These are phyloP conservation scores for Decapterus maruadsi DNA, from an alignment of 2,797 vertebrate genomes.

Conservation along the genomic window DNA sequence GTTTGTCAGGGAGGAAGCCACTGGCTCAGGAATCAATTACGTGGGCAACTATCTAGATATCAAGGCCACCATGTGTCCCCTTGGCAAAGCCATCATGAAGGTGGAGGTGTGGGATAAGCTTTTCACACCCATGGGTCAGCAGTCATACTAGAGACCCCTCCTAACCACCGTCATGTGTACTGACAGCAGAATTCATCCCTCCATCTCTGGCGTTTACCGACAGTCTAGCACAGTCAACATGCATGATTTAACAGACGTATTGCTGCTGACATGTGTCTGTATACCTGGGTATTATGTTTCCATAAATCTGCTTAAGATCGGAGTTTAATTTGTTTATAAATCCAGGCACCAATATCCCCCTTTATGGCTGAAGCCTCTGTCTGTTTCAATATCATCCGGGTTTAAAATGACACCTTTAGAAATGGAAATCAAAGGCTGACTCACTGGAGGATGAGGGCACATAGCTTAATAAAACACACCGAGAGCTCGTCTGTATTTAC, in stretches of 20 bases:
- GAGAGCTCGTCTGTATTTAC: slow-evolving; percentile 64
- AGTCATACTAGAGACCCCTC: slow-evolving; percentile 30
- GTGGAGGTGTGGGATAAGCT: slow-evolving; percentile 85
- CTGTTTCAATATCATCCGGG: slow-evolving; percentile 63
- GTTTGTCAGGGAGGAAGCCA: slow-evolving; percentile 78
- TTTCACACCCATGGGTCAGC: slow-evolving; percentile 61
- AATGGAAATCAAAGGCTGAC: slow-evolving; percentile 78
- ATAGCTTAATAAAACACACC: slow-evolving; percentile 66
- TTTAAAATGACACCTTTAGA: slow-evolving; percentile 76
- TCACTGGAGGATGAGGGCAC: slow-evolving; percentile 64
- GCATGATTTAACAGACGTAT: slow-evolving; percentile 59
- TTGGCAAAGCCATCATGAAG: slow-evolving; percentile 80
- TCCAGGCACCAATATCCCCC: slow-evolving; percentile 59
- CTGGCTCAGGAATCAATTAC: slow-evolving; percentile 78
- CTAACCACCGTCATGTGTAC: slow-evolving; percentile 11
- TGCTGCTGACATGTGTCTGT: slow-evolving; percentile 66
- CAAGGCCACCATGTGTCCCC: slow-evolving; percentile 79
- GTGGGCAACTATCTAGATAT: slow-evolving; percentile 74
- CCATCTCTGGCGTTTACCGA: slow-evolving; percentile 28
- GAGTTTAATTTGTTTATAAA: slow-evolving; percentile 76
- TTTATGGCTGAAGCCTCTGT: slow-evolving; percentile 50
- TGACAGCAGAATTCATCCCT: slow-evolving; percentile 27
- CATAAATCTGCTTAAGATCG: slow-evolving; percentile 76
- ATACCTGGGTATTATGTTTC: slow-evolving; percentile 62
- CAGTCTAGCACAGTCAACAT: slow-evolving; percentile 21